These are phyloP conservation scores for Enteromius fasciolatus DNA, from an alignment of 2,797 vertebrate genomes.

Conservation along the genomic window DNA sequence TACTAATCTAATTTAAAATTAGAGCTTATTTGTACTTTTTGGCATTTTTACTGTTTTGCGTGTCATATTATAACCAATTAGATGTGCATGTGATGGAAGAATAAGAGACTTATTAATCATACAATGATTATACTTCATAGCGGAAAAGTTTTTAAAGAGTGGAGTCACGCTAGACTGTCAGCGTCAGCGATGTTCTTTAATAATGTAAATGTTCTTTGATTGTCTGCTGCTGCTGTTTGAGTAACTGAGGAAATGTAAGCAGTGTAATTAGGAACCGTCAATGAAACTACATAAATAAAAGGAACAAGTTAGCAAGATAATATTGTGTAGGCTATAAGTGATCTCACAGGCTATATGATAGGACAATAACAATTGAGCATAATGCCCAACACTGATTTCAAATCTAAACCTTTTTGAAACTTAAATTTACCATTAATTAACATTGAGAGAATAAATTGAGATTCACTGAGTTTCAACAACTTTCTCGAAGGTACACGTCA, in stretches of 20 bases:
- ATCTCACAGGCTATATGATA: not conserved
- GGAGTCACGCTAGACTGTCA: no score
- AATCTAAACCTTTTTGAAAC: not conserved
- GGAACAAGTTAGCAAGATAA: no score
- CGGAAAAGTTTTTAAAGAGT: no score
- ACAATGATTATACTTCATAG: not conserved
- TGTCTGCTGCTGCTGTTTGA: not conserved
- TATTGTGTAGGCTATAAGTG: no score
- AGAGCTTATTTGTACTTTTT: no score
- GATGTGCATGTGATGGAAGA: not conserved
- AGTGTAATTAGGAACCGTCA: not conserved
- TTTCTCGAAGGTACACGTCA: not conserved
- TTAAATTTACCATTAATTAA: not conserved
- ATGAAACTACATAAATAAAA: no score
- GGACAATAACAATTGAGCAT: not conserved
- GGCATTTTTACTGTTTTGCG: not conserved
- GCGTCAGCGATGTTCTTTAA: not conserved
- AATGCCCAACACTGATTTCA: not conserved
- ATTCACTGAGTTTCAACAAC: not conserved
- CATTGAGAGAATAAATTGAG: not conserved
- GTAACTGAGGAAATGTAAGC: not conserved
- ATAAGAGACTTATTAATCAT: not conserved
- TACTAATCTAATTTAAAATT: no score
- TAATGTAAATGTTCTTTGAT: not conserved
- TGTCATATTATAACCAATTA: not conserved